Evolutionary conservation across 2,113 vertebrate genomes (phyloP).

Genomic region (Casuarius casuarius): DNA sequence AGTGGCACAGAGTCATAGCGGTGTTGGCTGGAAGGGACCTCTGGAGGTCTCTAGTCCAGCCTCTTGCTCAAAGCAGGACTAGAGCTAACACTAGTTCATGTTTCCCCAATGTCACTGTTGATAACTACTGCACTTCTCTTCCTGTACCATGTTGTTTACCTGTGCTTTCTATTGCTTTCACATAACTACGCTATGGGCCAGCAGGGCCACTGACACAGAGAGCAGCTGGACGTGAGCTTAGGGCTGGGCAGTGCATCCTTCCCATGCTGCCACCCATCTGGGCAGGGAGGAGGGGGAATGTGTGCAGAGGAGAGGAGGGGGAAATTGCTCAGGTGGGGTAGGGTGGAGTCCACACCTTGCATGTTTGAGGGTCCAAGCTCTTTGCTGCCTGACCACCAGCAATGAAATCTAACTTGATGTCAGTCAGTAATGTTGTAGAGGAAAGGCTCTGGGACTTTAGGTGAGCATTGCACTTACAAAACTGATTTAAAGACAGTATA

Average conservation of each 20-base stretch:
- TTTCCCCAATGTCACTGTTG: neutral
- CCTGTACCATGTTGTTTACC: neutral
- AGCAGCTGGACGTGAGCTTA: neutral
- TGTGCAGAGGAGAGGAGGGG: neutral
- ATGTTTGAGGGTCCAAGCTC: neutral
- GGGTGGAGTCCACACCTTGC: neutral
- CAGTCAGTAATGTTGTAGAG: neutral
- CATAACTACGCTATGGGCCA: neutral
- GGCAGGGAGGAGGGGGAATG: neutral
- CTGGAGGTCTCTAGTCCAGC: neutral
- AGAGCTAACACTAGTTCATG: neutral
- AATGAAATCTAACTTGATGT: neutral
- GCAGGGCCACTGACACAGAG: neutral
- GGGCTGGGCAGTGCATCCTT: neutral
- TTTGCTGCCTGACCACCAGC: neutral
- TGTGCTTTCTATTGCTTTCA: neutral
- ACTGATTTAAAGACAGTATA: neutral
- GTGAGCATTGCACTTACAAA: neutral
- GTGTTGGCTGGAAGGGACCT: neutral
- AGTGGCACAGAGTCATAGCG: neutral
- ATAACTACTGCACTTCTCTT: neutral
- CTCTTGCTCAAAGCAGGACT: neutral
- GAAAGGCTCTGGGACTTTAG: neutral
- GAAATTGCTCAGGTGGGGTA: neutral
- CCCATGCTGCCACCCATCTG: neutral